Percentiles rank a stretch among this genome's conserved stretches.
These are phyloP conservation scores for Ichneumoninae sp. DNA, from an alignment of 2,888 invertebrate species.

Conservation along the genomic window DNA sequence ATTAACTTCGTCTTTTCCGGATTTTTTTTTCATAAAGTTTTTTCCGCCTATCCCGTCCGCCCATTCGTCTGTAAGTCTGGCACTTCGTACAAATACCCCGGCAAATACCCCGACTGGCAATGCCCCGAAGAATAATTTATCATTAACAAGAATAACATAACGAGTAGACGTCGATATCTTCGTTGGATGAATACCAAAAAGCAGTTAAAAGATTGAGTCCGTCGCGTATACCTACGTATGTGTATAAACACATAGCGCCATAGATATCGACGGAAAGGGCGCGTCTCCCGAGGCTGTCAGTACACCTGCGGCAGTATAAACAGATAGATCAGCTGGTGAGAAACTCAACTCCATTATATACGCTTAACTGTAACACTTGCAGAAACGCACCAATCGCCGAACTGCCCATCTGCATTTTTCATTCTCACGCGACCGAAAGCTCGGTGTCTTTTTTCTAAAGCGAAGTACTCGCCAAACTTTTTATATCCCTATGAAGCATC, in stretches of 20 bases:
- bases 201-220: conserved; percentile 18
- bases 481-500: not conserved
- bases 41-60: too few relatives aligned
- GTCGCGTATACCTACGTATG: not conserved
- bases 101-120: not conserved
- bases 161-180: not conserved
- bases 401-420: not conserved
- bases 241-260: not conserved
- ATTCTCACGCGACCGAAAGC: not conserved
- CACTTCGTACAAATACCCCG: not conserved
- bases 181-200: conserved; percentile 15
- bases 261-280: not conserved
- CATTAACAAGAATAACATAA: not conserved
- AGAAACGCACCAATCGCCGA: not conserved
- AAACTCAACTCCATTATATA: conserved; percentile 10
- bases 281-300: not conserved
- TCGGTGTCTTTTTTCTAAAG: not conserved
- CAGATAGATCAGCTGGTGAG: conserved; percentile 4
- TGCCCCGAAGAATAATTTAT: not conserved
- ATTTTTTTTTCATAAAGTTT: too few relatives aligned
- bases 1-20: too few relatives aligned
- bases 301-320: conserved; percentile 16
- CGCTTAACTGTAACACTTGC: not conserved
- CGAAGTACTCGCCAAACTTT: not conserved
- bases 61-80: too few relatives aligned